Evolutionary conservation across 2,797 vertebrate species (phyloP).

Genomic region (Synanceia verrucosa): DNA sequence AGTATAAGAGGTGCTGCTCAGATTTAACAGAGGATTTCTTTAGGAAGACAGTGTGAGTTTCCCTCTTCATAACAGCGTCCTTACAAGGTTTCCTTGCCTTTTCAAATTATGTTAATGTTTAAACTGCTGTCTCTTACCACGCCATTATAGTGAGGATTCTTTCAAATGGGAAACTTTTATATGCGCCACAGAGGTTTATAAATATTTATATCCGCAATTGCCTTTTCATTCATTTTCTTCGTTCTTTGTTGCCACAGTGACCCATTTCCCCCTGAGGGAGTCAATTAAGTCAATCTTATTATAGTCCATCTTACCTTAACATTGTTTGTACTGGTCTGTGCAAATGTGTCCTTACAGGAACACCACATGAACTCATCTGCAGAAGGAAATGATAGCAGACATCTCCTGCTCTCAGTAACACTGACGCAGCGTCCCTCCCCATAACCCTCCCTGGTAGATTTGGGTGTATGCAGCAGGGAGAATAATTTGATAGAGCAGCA

Average conservation of each 20-base stretch:
- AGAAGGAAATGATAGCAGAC: slow-evolving; percentile 23
- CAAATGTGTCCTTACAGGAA: slow-evolving; percentile 19
- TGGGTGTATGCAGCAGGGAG: neutral
- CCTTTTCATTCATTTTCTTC: slow-evolving; percentile 34
- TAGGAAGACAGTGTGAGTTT: neutral
- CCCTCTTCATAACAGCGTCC: neutral
- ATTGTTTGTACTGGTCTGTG: slow-evolving; percentile 9
- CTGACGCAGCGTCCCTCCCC: slow-evolving; percentile 1
- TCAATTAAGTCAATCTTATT: slow-evolving; percentile 31
- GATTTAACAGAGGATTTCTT: neutral
- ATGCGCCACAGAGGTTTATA: slow-evolving; percentile 26
- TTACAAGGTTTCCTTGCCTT: neutral
- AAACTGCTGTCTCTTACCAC: slow-evolving; percentile 28
- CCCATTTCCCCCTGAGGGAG: slow-evolving; percentile 4
- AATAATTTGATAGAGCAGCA: slow-evolving; percentile 24
- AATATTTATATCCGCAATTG: slow-evolving; percentile 39
- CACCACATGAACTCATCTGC: neutral
- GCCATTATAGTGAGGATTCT: slow-evolving; percentile 13
- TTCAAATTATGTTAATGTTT: slow-evolving; percentile 33
- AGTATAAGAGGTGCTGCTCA: neutral
- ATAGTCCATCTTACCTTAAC: neutral
- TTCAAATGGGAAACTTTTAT: slow-evolving; percentile 24
- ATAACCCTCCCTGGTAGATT: slow-evolving; percentile 10
- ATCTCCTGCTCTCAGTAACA: neutral
- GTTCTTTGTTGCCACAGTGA: slow-evolving; percentile 5